Evolutionary conservation across 2,888 invertebrate species (phyloP), one percentile per base, ranked within the genome.

Genomic region (Scaptomyza flava): DNA sequence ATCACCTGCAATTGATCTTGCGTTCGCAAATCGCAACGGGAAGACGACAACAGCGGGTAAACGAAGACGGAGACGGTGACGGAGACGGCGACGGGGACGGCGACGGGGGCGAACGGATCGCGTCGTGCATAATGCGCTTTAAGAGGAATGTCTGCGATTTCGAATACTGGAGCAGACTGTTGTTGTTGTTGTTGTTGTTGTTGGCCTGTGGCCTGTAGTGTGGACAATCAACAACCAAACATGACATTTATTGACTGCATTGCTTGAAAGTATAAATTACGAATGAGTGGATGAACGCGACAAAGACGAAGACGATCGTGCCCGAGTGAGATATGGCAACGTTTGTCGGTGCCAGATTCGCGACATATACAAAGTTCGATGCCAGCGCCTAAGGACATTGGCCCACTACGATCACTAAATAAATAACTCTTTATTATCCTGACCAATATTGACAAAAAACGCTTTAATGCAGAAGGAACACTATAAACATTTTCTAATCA

Each of bases 1-100:
- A 91, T 91, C 91, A 91, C 91, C 90, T 91, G 91, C 91, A 91
- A 91, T 91, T 91, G 91, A 91, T 91, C 91, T 91, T 91, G 77
- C 61, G 81, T 84, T 82, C 80, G 82, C 85, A 84, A 88, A 79
- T 82, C 83, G 77, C 82, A 72, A 67, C 42, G 50, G 61, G 63
- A 38, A 14, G 38, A 6, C n/a, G 3, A 38, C 14, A 4, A 38
- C 38, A 3, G 8, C 38, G 14, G 53, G 14, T 4, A 5, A 38
- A 33, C n/a, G 6, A 43, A 23, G 47, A 11, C 14, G 38, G 33
- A 38, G 61, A 50, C 50, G 64, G 53, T 48, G 5, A 11, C 33
- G 27, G 17, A 38, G 61, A 50, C 50, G 64, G 53, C 48, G 47
- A 11, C 14, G 38, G 33, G 34, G 61, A 50, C 50, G 64, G 53